Conservation (phyloP, 2,888 invertebrate genomes). For the Punctoribates punctum region DNA sequence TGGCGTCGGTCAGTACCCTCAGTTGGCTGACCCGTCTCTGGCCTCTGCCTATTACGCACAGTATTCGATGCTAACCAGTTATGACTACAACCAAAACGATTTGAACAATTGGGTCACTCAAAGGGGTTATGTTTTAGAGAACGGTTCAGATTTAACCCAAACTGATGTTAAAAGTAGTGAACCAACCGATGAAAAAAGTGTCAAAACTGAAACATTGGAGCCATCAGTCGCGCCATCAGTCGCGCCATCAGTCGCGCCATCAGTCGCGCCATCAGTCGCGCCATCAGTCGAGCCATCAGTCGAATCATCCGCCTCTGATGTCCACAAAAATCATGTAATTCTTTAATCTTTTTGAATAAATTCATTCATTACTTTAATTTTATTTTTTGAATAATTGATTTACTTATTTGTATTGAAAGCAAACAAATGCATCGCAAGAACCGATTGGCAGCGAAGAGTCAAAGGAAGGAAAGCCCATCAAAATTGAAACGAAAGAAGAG, state of each 20-base stretch:
- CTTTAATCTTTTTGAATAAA: background rate
- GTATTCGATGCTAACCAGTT: slow-evolving; percentile 40
- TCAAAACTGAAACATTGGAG: background rate
- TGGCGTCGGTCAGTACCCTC: slow-evolving; percentile 35
- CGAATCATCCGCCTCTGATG: slow-evolving; percentile 1
- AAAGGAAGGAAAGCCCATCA: background rate
- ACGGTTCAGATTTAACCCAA: background rate
- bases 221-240: background rate
- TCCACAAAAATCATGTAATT: background rate
- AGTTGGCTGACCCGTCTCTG: background rate
- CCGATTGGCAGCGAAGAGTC: background rate
- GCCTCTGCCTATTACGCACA: slow-evolving; percentile 42
- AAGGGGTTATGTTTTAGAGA: slow-evolving; percentile 29
- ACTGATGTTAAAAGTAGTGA: background rate
- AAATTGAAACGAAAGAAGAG: background rate
- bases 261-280: background rate
- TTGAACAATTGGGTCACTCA: slow-evolving; percentile 38
- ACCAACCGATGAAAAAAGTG: background rate
- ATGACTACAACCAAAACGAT: slow-evolving; percentile 40
- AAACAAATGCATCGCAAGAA: background rate
- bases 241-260: background rate
- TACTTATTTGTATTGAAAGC: background rate
- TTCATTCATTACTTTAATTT: background rate
- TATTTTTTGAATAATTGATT: too few relatives aligned
- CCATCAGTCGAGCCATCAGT: too few relatives aligned